Evolutionary conservation across 2,113 vertebrate genomes (phyloP).

Genomic region (Haplochromis burtoni): DNA sequence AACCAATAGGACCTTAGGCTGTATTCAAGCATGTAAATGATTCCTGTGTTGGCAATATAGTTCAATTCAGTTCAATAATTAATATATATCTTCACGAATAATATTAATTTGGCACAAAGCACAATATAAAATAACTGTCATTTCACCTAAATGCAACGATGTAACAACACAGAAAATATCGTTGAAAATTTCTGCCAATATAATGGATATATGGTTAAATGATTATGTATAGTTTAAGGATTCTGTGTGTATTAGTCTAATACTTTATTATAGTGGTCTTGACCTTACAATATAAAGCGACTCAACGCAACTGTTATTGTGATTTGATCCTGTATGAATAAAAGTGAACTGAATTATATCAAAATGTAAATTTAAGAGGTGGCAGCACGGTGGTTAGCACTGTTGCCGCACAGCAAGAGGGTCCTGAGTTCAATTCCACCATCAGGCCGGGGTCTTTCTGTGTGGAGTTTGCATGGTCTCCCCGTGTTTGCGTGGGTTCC

Average conservation of each 20-base stretch:
- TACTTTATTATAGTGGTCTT: neutral
- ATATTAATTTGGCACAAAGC: neutral
- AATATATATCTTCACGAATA: neutral
- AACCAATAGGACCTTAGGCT: neutral
- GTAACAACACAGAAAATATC: neutral
- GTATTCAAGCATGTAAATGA: neutral
- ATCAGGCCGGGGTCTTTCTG: rapidly evolving
- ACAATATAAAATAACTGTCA: neutral
- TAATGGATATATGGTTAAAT: neutral
- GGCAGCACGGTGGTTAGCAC: neutral
- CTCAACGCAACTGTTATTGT: neutral
- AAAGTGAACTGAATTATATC: neutral
- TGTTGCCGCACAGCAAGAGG: neutral
- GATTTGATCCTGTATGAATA: neutral
- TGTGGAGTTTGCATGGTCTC: no score
- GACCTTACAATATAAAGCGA: neutral
- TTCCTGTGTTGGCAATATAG: neutral
- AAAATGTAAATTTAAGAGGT: neutral
- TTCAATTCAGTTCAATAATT: neutral
- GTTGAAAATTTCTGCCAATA: neutral
- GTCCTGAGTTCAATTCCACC: no score
- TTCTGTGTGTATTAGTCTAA: neutral
- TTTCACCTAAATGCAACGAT: neutral
- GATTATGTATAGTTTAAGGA: neutral
- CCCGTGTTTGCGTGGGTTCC: no score